Conservation (phyloP, 2,888 invertebrate species). For the Sepiola atlantica region DNA sequence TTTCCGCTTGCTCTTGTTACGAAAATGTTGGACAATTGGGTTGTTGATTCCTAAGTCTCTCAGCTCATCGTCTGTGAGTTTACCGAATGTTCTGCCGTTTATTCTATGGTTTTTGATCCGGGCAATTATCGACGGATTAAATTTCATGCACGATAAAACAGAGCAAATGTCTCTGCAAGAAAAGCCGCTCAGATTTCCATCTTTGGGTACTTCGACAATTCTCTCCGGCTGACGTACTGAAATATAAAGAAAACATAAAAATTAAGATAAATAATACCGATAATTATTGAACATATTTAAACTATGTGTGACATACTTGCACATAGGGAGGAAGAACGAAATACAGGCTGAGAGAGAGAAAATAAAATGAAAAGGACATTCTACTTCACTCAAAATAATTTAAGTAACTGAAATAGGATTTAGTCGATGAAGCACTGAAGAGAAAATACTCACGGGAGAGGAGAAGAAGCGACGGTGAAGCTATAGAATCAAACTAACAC, state of each 20-base stretch:
- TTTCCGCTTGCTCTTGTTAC: conserved; percentile 16
- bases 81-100: conserved; percentile 2
- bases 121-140: not conserved
- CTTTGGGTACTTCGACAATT: conserved; percentile 22
- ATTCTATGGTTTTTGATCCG: not conserved
- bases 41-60: conserved; percentile 40
- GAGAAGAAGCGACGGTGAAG: too few species aligned
- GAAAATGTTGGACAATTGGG: conserved; percentile 6
- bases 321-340: too few species aligned
- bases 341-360: too few species aligned
- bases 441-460: too few species aligned
- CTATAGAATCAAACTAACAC: too few species aligned
- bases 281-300: not conserved
- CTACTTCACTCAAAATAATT: too few species aligned
- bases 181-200: not conserved
- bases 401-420: too few species aligned
- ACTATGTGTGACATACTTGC: too few species aligned
- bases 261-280: not conserved
- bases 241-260: not conserved
- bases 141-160: conserved; percentile 5
- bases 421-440: too few species aligned
- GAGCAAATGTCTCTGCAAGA: not conserved
- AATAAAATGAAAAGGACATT: too few species aligned
- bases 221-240: not conserved
- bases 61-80: conserved; percentile 38